Evolutionary conservation across 1,140 invertebrate genomes (phyloP).

Genomic region (Riptortus pedestris): DNA sequence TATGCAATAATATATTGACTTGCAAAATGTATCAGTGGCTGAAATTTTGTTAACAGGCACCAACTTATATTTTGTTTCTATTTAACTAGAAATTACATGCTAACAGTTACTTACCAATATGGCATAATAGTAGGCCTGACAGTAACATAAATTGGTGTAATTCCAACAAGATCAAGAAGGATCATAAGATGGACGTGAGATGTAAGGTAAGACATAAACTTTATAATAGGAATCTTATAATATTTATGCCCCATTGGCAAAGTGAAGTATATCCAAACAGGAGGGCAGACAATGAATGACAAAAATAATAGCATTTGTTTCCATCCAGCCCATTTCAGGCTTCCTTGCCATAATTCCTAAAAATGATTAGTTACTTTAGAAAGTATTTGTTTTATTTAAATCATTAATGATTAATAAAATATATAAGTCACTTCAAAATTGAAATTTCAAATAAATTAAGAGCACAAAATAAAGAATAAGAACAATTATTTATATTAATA

Average conservation of each 20-base stretch:
- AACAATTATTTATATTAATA: no score
- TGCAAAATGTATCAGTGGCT: no score
- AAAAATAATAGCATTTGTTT: slow-evolving; percentile 87
- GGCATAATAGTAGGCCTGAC: slow-evolving; percentile 60
- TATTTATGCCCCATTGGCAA: slow-evolving; percentile 90
- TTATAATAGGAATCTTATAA: slow-evolving; percentile 94
- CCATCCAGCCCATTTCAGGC: slow-evolving; percentile 89
- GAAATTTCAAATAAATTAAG: background rate
- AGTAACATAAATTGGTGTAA: slow-evolving; percentile 76
- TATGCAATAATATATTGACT: no score
- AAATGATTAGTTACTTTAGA: no score
- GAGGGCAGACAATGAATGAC: slow-evolving; percentile 82
- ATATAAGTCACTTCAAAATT: slow-evolving; percentile 3
- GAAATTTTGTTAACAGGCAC: no score
- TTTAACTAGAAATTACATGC: background rate
- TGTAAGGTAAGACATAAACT: slow-evolving; percentile 98
- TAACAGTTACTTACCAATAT: slow-evolving; percentile 32
- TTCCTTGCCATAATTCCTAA: slow-evolving; percentile 92
- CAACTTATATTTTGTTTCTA: no score
- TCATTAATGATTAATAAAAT: background rate
- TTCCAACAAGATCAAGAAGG: slow-evolving; percentile 79
- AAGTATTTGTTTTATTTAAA: slow-evolving; percentile 11
- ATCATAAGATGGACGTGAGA: slow-evolving; percentile 96
- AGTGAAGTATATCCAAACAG: slow-evolving; percentile 92
- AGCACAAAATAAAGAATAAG: no score